Percentiles rank a stretch among this genome's conserved stretches.
phyloP scores from a whole-genome alignment of 2,888 invertebrate genomes.

The Cosmia trapezina region DNA sequence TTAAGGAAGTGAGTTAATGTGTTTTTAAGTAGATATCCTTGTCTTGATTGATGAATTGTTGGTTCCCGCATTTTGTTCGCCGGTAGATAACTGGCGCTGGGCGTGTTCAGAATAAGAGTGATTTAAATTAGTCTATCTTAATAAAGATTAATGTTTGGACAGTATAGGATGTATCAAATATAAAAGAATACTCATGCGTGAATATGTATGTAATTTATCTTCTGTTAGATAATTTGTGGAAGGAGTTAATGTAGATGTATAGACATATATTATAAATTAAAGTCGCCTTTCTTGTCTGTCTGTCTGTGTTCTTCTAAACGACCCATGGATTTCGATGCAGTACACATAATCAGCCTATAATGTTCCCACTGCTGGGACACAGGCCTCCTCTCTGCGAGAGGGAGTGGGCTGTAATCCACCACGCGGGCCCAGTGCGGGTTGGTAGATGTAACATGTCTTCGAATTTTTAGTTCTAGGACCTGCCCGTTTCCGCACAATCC shows the following conservation, averaged over 20 bases:
- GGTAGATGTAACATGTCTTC: too few species aligned
- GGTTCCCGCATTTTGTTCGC: conserved; percentile 76
- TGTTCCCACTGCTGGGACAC: too few species aligned
- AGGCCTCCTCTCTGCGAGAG: too few species aligned
- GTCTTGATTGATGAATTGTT: conserved; percentile 87
- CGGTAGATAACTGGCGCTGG: conserved; percentile 71
- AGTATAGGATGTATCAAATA: conserved; percentile 14
- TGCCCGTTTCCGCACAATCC: too few species aligned
- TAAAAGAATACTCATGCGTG: conserved; percentile 18
- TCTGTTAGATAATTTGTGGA: conserved; percentile 20
- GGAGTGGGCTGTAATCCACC: too few species aligned
- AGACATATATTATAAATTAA: too few species aligned
- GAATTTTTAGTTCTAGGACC: too few species aligned
- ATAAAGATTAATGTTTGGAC: conserved; percentile 83
- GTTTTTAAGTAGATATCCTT: conserved; percentile 87
- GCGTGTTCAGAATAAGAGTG: conserved; percentile 76
- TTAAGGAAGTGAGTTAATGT: conserved; percentile 81
- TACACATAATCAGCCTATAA: too few species aligned
- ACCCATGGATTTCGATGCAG: too few species aligned
- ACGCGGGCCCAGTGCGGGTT: too few species aligned
- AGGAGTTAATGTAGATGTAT: too few species aligned
- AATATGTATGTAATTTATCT: conserved; percentile 35
- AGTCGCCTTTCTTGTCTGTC: neutral
- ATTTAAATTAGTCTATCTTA: conserved; percentile 84
- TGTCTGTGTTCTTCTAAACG: too few species aligned